Evolutionary conservation across 1,140 invertebrate genomes (phyloP).

Genomic region (Planococcus citri): DNA sequence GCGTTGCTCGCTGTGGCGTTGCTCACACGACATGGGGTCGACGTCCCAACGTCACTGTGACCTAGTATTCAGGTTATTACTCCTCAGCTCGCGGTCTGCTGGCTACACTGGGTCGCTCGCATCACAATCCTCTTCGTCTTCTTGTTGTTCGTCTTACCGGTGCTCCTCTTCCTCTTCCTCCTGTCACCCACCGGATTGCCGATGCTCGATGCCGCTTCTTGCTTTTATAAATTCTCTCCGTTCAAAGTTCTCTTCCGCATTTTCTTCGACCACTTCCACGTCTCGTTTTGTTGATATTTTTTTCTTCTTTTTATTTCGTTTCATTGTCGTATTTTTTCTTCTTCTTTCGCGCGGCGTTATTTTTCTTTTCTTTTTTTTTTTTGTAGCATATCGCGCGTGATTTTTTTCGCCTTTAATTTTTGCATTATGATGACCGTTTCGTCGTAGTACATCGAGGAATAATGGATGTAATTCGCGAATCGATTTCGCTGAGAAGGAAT

Average conservation of each 20-base stretch:
- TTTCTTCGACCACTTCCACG: constrained; percentile 12
- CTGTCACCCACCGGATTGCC: neutral
- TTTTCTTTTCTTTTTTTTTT: neutral
- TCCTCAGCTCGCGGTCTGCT: constrained; percentile 13
- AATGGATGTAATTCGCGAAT: too few species aligned
- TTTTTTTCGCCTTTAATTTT: too few species aligned
- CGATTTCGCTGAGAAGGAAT: too few species aligned
- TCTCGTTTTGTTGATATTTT: neutral
- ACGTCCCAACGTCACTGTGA: constrained; percentile 18
- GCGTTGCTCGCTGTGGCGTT: too few species aligned
- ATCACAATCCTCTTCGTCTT: neutral
- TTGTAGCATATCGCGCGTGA: too few species aligned
- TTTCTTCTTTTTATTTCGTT: neutral
- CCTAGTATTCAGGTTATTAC: constrained; percentile 19
- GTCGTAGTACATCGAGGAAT: too few species aligned
- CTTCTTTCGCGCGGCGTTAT: neutral
- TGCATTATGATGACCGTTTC: too few species aligned
- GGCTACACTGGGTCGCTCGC: constrained; percentile 16
- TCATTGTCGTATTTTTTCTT: neutral
- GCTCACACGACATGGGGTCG: constrained; percentile 12
- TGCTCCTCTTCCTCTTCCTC: neutral
- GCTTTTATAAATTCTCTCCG: neutral
- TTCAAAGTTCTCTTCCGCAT: constrained; percentile 13
- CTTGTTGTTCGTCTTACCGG: neutral
- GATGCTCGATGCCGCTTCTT: neutral